phyloP scores from a whole-genome alignment of 1,140 invertebrate genomes.

The Drosophila pseudoobscura region DNA sequence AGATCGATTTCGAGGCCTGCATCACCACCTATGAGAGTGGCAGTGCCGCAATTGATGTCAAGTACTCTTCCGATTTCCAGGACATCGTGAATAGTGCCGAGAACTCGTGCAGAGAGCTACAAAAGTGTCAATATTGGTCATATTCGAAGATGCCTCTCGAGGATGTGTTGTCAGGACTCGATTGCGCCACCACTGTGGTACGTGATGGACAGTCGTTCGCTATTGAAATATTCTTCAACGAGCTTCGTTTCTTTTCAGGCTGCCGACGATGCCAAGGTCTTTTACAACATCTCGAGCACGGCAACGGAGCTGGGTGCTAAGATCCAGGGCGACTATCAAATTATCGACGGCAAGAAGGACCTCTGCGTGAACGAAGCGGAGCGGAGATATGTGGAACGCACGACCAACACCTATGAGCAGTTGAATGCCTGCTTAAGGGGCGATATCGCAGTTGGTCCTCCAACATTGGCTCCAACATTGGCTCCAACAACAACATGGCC shows the following conservation, averaged over 20 bases:
- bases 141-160: neutral
- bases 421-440: slow-evolving; percentile 43
- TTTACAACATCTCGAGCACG: slow-evolving; percentile 42
- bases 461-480: no score
- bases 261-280: slow-evolving; percentile 36
- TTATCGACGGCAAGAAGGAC: neutral
- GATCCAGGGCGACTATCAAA: slow-evolving; percentile 15
- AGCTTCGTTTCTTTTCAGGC: neutral
- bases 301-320: slow-evolving; percentile 24
- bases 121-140: slow-evolving; percentile 19
- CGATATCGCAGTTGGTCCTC: neutral
- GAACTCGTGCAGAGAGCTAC: slow-evolving; percentile 15
- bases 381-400: slow-evolving; percentile 32
- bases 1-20: slow-evolving; percentile 27
- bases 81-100: neutral
- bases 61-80: neutral
- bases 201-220: no score
- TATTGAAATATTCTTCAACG: no score
- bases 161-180: slow-evolving; percentile 5
- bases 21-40: neutral
- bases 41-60: neutral
- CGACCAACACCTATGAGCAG: slow-evolving; percentile 16
- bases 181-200: slow-evolving; percentile 6
- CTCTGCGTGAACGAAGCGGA: slow-evolving; percentile 35
- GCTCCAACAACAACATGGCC: neutral